phyloP scores from a whole-genome alignment of 2,113 vertebrate species.

The Tonatia bakeri region DNA sequence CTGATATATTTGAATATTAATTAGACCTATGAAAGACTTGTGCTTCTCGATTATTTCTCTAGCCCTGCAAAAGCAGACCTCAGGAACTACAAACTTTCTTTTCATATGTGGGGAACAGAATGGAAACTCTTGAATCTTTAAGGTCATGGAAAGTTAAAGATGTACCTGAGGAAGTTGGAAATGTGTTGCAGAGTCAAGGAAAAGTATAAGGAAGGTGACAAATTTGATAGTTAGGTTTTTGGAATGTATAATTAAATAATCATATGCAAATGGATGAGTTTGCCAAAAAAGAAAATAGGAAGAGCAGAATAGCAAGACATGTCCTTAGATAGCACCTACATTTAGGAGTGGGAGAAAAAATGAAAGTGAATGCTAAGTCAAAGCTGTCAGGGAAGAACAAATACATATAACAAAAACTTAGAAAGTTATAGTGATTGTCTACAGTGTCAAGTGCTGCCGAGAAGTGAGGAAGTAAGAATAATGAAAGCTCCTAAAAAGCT shows the following conservation, averaged over 20 bases:
- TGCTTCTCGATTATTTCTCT: not conserved
- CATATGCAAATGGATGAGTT: not conserved
- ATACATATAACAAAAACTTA: constrained; percentile 44
- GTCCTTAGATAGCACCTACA: constrained; percentile 44
- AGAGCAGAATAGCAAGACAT: not conserved
- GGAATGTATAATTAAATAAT: constrained; percentile 45
- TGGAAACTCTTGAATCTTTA: constrained; percentile 15
- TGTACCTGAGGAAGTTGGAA: not conserved
- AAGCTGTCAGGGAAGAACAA: constrained; percentile 59
- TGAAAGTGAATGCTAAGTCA: constrained; percentile 8
- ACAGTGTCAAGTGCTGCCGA: constrained; percentile 40
- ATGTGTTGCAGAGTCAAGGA: not conserved
- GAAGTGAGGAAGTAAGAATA: constrained; percentile 23
- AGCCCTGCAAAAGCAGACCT: not conserved
- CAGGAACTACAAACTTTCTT: not conserved
- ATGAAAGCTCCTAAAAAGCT: constrained; percentile 30
- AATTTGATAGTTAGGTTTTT: constrained; percentile 28
- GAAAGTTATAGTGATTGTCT: constrained; percentile 52
- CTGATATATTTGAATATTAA: not conserved
- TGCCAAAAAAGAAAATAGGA: constrained; percentile 15
- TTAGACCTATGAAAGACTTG: not conserved
- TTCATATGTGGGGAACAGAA: not conserved
- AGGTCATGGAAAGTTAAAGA: constrained; percentile 47
- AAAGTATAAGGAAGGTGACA: constrained; percentile 47
- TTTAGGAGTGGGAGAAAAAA: not conserved